Conservation (phyloP, 1,140 invertebrate genomes). For the Gonioctena quinquepunctata region DNA sequence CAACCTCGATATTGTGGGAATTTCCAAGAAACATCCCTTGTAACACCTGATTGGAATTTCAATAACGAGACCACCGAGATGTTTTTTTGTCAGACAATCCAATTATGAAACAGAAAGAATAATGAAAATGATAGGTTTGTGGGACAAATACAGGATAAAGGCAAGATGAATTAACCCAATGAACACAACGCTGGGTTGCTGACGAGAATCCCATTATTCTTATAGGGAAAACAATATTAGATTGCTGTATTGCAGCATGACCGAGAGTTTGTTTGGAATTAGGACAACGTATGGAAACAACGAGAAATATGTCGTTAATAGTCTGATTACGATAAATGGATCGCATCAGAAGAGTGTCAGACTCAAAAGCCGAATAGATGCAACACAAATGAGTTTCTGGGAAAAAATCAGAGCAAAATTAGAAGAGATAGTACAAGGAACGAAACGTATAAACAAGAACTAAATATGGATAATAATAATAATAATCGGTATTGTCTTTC, state of each 20-base stretch:
- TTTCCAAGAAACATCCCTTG: neutral
- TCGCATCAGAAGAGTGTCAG: no score
- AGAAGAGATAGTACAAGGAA: no score
- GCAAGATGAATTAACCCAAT: neutral
- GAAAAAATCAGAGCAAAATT: no score
- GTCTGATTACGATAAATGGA: neutral
- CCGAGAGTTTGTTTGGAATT: neutral
- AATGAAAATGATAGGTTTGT: neutral
- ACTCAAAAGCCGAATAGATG: no score
- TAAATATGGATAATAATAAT: no score
- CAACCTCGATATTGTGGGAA: neutral
- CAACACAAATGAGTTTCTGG: no score
- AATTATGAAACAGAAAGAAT: neutral
- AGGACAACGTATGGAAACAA: no score
- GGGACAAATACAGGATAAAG: neutral
- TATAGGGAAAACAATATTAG: neutral
- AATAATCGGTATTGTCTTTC: no score
- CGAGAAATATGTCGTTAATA: neutral
- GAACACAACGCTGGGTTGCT: neutral
- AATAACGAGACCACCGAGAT: neutral
- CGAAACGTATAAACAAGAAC: no score
- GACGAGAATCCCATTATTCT: neutral
- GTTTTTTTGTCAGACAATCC: neutral
- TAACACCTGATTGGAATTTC: neutral
- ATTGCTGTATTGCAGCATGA: neutral